phyloP scores from a whole-genome alignment of 2,888 invertebrate species.

The Patella depressa region DNA sequence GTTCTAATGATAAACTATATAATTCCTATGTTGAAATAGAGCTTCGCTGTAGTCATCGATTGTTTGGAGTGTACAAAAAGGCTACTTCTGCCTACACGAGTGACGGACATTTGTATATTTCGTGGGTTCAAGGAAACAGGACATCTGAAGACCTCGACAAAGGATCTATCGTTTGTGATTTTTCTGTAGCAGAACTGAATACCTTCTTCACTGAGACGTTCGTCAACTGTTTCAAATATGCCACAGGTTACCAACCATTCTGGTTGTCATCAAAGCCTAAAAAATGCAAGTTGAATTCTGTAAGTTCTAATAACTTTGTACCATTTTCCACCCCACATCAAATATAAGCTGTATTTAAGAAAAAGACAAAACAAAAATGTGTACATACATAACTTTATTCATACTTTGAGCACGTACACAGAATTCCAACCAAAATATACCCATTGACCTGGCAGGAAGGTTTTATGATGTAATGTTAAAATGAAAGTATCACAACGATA shows the following conservation, averaged over 20 bases:
- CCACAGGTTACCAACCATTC: neutral
- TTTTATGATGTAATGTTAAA: no score
- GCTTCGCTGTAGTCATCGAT: neutral
- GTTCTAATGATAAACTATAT: constrained; percentile 4
- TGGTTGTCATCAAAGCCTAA: neutral
- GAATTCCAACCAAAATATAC: no score
- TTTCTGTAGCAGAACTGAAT: neutral
- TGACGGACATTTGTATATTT: neutral
- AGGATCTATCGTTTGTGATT: neutral
- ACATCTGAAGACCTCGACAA: neutral
- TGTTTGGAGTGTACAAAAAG: neutral
- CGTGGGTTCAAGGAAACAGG: neutral
- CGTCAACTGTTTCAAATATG: neutral
- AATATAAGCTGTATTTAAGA: no score
- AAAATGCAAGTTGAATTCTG: neutral
- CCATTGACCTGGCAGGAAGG: no score
- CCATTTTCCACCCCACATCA: no score
- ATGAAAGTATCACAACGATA: no score
- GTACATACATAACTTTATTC: no score
- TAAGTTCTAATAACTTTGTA: neutral
- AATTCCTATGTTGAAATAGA: neutral
- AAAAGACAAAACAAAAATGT: no score
- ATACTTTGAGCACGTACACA: no score
- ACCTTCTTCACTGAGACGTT: neutral
- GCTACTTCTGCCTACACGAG: neutral